Evolutionary conservation across 2,797 vertebrate species (phyloP).

Genomic region (Peromyscus eremicus): DNA sequence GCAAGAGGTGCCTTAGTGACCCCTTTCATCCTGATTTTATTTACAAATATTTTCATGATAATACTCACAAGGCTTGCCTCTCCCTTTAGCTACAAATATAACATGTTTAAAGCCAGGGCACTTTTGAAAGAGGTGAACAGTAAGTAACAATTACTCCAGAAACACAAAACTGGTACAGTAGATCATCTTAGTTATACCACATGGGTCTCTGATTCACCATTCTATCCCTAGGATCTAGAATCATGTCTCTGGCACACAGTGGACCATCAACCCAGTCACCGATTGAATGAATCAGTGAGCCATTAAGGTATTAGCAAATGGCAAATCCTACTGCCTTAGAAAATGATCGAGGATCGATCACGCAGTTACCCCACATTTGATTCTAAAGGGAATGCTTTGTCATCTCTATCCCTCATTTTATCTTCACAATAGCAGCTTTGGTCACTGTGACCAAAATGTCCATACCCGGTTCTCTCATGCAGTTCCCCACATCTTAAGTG

Average conservation of each 20-base stretch:
- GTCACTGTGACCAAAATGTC: neutral
- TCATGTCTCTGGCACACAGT: neutral
- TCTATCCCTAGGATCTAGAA: neutral
- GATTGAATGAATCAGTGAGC: neutral
- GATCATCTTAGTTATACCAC: neutral
- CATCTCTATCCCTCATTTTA: neutral
- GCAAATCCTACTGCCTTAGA: neutral
- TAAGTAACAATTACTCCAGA: neutral
- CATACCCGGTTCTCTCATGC: neutral
- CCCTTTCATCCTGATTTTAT: neutral
- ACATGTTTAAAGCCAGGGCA: neutral
- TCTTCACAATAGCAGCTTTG: neutral
- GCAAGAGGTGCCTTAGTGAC: neutral
- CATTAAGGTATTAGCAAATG: neutral
- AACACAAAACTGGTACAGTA: neutral
- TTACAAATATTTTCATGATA: neutral
- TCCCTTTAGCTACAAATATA: neutral
- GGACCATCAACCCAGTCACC: neutral
- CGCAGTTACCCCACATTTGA: neutral
- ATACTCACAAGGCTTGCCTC: neutral
- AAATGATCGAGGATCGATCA: neutral
- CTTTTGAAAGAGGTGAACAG: neutral
- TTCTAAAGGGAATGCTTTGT: neutral
- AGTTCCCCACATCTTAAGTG: neutral
- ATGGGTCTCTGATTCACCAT: neutral